Percentiles rank a stretch among this genome's conserved stretches.
Conservation (phyloP, 2,888 invertebrate species). For the Lasioglossum marginatum region DNA sequence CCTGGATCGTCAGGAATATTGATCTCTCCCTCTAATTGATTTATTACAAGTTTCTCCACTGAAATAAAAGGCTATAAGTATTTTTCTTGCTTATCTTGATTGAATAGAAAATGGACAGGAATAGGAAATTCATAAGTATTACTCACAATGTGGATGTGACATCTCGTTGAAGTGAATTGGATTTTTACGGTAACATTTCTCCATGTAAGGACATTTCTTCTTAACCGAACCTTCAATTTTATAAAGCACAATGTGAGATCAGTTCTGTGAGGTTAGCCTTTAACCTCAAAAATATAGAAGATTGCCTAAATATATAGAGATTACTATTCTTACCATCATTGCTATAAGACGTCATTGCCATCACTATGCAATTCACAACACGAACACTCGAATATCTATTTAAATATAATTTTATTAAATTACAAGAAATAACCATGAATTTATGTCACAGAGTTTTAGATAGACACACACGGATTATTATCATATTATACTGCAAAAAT, state of each 20-base stretch:
- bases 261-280: neutral
- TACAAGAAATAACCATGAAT: neutral
- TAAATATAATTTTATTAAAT: neutral
- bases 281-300: slow-evolving; percentile 36
- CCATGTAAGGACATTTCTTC: slow-evolving; percentile 90
- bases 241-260: neutral
- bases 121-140: slow-evolving; percentile 33
- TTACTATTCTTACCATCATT: slow-evolving; percentile 36
- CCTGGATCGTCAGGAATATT: slow-evolving; percentile 73
- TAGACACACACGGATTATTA: neutral
- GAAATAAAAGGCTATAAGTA: slow-evolving; percentile 66
- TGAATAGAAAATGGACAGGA: slow-evolving; percentile 4
- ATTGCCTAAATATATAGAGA: neutral
- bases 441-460: neutral
- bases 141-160: slow-evolving; percentile 92
- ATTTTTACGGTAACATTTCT: slow-evolving; percentile 93
- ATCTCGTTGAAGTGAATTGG: slow-evolving; percentile 93
- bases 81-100: slow-evolving; percentile 2
- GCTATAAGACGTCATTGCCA: slow-evolving; percentile 20
- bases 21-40: slow-evolving; percentile 86
- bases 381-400: neutral
- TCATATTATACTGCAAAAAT: neutral
- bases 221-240: slow-evolving; percentile 57
- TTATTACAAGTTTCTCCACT: slow-evolving; percentile 89
- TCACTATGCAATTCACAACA: too few relatives aligned